Evolutionary conservation across 2,797 vertebrate species (phyloP).

Genomic region (Bucorvus abyssinicus): DNA sequence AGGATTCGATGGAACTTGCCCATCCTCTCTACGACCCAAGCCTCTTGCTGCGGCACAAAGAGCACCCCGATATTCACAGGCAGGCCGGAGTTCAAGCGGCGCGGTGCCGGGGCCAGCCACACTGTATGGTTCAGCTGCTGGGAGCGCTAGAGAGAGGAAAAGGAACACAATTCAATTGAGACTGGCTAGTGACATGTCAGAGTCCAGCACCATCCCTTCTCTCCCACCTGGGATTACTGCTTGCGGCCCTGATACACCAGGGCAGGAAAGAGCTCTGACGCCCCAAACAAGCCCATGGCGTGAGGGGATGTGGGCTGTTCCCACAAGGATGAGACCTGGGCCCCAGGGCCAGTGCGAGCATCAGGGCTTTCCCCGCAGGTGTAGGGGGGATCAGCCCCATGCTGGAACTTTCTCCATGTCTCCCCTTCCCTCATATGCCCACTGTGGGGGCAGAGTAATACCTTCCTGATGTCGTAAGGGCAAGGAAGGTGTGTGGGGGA

Average conservation of each 20-base stretch:
- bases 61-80: constrained; percentile 92
- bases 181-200: not conserved
- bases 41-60: constrained; percentile 96
- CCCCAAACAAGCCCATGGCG: fast-evolving
- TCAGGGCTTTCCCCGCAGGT: not conserved
- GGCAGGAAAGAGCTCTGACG: not conserved
- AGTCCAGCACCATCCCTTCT: not conserved
- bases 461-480: fast-evolving
- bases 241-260: fast-evolving
- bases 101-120: constrained; percentile 39
- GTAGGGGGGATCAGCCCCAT: fast-evolving
- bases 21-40: constrained; percentile 98
- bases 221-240: fast-evolving
- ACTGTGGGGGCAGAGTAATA: fast-evolving
- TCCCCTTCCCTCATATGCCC: not conserved
- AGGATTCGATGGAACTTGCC: constrained; percentile 92
- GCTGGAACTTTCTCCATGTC: fast-evolving
- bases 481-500: fast-evolving
- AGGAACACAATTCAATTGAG: fast-evolving
- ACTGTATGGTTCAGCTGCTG: not conserved
- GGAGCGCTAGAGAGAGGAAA: not conserved
- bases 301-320: fast-evolving
- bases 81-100: constrained; percentile 83
- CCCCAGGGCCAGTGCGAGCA: fast-evolving
- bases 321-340: not conserved